These are phyloP conservation scores for Diorhabda carinulata DNA, from an alignment of 1,140 invertebrate species.

Conservation along the genomic window DNA sequence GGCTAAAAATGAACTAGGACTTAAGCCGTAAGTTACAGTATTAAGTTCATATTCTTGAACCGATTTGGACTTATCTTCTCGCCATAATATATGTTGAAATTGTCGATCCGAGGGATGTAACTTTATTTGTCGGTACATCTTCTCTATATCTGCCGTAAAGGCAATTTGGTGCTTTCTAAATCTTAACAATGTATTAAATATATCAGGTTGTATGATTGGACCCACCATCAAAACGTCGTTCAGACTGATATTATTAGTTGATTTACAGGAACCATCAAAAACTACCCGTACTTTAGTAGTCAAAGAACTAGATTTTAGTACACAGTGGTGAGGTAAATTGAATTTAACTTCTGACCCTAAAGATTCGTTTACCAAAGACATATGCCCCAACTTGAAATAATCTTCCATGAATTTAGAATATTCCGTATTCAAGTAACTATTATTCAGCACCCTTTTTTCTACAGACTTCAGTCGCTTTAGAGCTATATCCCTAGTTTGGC, in stretches of 20 bases:
- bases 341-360: neutral
- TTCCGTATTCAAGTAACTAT: conserved; percentile 15
- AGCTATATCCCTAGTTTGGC: too few species aligned
- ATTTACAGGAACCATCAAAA: conserved; percentile 2
- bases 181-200: neutral
- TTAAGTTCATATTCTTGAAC: too few species aligned
- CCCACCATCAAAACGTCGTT: neutral
- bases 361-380: conserved; percentile 26
- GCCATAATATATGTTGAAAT: too few species aligned
- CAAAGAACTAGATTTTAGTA: neutral
- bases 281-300: conserved; percentile 8
- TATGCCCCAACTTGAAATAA: conserved; percentile 40
- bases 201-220: conserved; percentile 1
- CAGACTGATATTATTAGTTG: neutral
- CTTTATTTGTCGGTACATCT: too few species aligned
- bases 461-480: conserved; percentile 13
- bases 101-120: too few species aligned
- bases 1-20: conserved; percentile 3
- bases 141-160: too few species aligned
- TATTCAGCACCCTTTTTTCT: conserved; percentile 15
- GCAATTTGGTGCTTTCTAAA: too few species aligned
- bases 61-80: too few species aligned
- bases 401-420: conserved; percentile 39
- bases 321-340: neutral
- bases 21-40: too few species aligned